These are phyloP conservation scores for Heliothis virescens DNA, from an alignment of 1,140 invertebrate genomes.

Conservation along the genomic window DNA sequence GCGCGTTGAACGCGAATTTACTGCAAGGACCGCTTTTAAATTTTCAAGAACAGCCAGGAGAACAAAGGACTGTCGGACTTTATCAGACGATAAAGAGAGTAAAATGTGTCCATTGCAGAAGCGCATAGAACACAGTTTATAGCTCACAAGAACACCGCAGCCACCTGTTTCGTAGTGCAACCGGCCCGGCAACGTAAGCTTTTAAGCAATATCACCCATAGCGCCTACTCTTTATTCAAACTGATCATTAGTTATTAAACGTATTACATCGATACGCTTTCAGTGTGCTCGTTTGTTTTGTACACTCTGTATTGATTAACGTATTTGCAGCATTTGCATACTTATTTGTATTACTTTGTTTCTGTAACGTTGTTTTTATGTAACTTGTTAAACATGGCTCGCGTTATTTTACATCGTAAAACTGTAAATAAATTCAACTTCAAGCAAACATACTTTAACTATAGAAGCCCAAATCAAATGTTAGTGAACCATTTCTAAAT, in stretches of 20 bases:
- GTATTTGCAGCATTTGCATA: no score
- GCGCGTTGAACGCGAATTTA: constrained; percentile 67
- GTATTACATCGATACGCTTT: constrained; percentile 12
- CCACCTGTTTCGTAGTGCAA: constrained; percentile 62
- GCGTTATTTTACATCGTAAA: no score
- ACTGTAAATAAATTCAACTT: no score
- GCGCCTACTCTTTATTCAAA: constrained; percentile 23
- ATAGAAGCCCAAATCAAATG: no score
- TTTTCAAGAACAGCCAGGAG: constrained; percentile 70
- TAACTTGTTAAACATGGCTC: no score
- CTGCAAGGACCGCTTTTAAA: constrained; percentile 75
- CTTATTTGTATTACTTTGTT: no score
- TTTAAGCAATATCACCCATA: constrained; percentile 25
- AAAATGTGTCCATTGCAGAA: constrained; percentile 75
- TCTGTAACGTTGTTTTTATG: no score
- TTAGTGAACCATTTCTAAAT: not conserved
- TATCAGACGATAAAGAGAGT: constrained; percentile 76
- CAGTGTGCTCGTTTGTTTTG: constrained; percentile 22
- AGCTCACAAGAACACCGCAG: constrained; percentile 60
- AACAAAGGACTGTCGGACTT: constrained; percentile 76
- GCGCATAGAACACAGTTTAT: constrained; percentile 69
- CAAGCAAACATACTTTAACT: no score
- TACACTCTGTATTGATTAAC: not conserved
- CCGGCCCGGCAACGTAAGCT: constrained; percentile 6
- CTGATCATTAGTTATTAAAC: constrained; percentile 34